These are phyloP conservation scores for Sepiola atlantica DNA, from an alignment of 2,888 invertebrate genomes.

Conservation along the genomic window DNA sequence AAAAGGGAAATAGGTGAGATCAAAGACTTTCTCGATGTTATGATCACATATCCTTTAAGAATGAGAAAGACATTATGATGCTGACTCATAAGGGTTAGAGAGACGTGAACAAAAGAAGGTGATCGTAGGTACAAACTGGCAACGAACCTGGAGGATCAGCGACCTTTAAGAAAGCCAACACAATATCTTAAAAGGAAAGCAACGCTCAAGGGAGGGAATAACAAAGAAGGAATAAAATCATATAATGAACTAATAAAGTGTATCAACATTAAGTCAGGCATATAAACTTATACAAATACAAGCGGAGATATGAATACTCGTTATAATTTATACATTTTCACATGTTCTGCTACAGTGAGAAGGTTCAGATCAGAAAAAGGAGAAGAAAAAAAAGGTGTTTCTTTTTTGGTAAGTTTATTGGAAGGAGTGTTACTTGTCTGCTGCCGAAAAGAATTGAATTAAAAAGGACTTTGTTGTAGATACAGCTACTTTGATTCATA, in stretches of 20 bases:
- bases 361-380: background rate
- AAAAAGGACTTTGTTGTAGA: background rate
- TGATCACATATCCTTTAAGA: background rate
- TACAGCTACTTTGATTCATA: conserved; percentile 2
- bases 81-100: background rate
- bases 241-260: conserved; percentile 19
- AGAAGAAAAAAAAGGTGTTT: too few relatives aligned
- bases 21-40: background rate
- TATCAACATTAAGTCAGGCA: conserved; percentile 5
- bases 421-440: background rate
- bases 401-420: background rate
- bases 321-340: conserved; percentile 5
- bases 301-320: background rate
- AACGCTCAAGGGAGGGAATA: background rate
- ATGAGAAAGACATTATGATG: conserved; percentile 9
- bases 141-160: background rate
- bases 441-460: background rate
- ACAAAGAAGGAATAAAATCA: background rate
- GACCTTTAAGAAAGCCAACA: background rate
- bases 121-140: background rate
- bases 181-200: conserved; percentile 8
- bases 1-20: background rate
- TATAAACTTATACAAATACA: conserved; percentile 32
- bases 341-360: conserved; percentile 3
- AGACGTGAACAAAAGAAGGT: background rate